Base-by-base conservation (phyloP, 2,113 vertebrate species). In the Chrysemys picta region DNA sequence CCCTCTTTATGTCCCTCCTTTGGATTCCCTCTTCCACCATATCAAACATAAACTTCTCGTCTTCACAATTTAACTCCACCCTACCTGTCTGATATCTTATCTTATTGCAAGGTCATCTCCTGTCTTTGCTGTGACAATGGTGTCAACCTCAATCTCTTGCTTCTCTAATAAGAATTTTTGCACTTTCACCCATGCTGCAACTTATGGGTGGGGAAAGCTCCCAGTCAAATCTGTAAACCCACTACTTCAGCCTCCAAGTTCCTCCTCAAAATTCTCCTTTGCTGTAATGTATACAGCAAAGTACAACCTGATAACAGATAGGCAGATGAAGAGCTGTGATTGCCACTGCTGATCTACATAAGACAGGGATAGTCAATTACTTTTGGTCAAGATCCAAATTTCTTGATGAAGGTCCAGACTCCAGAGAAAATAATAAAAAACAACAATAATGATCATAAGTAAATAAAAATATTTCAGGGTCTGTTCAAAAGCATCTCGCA, bases 21-120 rank as follows among this genome's bases (percentile, higher is more conserved):
- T 29, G 62, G 31, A 72, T 82, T 65, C 38, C 79, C 10, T 88
- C 53, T 95, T 94, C n/a, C n/a, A 47, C 45, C 56, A 12, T 52
- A 89, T 57, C 79, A 95, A 91, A 89, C 35, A 6, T 88, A 80
- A 95, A 89, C 80, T 92, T 65, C 76, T 86, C 72, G 35, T 89
- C 90, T 78, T 93, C 82, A 53, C 62, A 85, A 47, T 54, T 94
- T 83, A 76, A 8, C 85, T 47, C 35, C n/a, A 50, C 81, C 27
- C 93, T 75, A 79, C 21, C 25, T 76, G 57, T 85, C 86, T 29
- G 53, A 56, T 38, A 8, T 79, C 50, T 83, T 91, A 91, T 11
- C 49, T 31, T 53, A 92, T 65, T 57, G 90, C 38, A 47, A 42
- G 27, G 9, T 76, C 24, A 27, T 45, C 42, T 78, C 22, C 5